Evolutionary conservation across 2,888 invertebrate genomes (phyloP).

Genomic region (Leptodirus hochenwartii): DNA sequence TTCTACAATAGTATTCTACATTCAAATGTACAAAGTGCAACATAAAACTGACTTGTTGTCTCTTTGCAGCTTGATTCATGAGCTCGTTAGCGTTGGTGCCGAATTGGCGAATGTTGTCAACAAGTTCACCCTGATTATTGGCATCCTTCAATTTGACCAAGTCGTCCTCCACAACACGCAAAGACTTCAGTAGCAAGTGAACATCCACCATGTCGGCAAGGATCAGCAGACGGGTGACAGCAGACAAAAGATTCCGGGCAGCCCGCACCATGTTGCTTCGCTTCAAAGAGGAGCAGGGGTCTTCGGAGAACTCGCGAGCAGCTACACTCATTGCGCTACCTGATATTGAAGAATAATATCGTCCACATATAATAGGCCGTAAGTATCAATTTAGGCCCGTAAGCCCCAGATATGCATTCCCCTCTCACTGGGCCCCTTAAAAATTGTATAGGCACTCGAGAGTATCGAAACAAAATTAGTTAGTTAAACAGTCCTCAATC

Average conservation of each 20-base stretch:
- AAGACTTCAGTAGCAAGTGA: slow-evolving; percentile 69
- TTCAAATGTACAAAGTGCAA: no score
- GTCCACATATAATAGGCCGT: no score
- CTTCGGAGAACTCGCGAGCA: slow-evolving; percentile 88
- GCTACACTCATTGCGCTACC: slow-evolving; percentile 74
- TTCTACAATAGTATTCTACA: no score
- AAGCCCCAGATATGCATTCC: no score
- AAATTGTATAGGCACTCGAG: no score
- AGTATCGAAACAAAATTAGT: no score
- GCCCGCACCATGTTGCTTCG: slow-evolving; percentile 90
- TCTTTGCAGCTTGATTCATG: slow-evolving; percentile 68
- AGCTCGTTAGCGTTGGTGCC: slow-evolving; percentile 62
- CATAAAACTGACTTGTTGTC: no score
- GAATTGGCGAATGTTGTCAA: slow-evolving; percentile 73
- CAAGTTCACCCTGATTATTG: slow-evolving; percentile 80
- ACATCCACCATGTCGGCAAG: slow-evolving; percentile 98
- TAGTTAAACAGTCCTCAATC: no score
- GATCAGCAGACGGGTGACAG: slow-evolving; percentile 85
- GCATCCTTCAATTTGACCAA: slow-evolving; percentile 78
- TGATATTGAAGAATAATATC: slow-evolving; percentile 19
- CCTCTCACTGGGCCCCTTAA: no score
- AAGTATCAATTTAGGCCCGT: no score
- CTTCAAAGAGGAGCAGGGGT: slow-evolving; percentile 87
- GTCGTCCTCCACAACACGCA: slow-evolving; percentile 83
- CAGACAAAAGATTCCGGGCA: slow-evolving; percentile 77